These are phyloP conservation scores for Coptodon bakossiorum DNA, from an alignment of 2,113 vertebrate genomes.

Conservation along the genomic window DNA sequence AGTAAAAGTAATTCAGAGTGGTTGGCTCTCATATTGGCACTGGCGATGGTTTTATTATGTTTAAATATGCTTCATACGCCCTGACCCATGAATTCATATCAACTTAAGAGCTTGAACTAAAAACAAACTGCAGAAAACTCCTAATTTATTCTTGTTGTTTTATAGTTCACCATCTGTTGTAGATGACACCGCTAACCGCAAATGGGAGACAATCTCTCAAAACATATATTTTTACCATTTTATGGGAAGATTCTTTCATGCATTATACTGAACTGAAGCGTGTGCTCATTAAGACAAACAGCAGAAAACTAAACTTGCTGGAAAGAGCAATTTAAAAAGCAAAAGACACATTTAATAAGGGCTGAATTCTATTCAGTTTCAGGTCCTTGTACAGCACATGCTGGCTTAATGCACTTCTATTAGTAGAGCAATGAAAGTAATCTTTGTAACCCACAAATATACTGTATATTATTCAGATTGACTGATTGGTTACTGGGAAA, in stretches of 20 bases:
- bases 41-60: not conserved
- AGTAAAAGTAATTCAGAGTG: not conserved
- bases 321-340: not conserved
- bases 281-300: not conserved
- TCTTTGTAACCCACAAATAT: not conserved
- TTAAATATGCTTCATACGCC: not conserved
- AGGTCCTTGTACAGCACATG: not conserved
- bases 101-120: not conserved
- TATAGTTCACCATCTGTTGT: not conserved
- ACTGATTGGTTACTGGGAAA: not conserved
- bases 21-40: not conserved
- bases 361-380: not conserved
- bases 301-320: not conserved
- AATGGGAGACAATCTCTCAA: not conserved
- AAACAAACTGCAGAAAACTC: not conserved
- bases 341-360: accelerated
- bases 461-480: accelerated
- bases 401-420: not conserved
- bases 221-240: not conserved
- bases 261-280: not conserved
- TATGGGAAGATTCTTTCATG: not conserved
- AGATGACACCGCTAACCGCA: not conserved
- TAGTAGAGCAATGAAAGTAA: not conserved
- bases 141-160: not conserved
- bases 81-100: not conserved